Percentiles rank a stretch among this genome's conserved stretches.
Evolutionary conservation across 2,113 vertebrate genomes (phyloP).

Genomic region (Spermophilus dauricus): DNA sequence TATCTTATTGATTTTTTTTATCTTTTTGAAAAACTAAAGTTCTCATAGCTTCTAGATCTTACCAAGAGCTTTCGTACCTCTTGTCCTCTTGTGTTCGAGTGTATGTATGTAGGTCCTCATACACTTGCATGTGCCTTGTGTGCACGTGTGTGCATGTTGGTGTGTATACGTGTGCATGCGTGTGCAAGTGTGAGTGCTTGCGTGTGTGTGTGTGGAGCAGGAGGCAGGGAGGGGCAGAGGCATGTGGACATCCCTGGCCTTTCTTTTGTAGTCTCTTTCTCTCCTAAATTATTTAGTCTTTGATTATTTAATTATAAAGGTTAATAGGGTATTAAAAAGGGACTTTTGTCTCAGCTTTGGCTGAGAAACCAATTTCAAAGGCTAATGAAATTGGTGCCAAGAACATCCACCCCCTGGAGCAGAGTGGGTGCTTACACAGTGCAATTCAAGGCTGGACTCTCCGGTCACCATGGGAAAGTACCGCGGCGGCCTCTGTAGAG

Average conservation of each 20-base stretch:
- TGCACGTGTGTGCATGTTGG: not conserved
- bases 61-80: not conserved
- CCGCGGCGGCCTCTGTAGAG: not conserved
- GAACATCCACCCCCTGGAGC: not conserved
- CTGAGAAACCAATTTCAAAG: not conserved
- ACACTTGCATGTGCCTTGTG: not conserved
- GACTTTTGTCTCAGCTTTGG: conserved; percentile 5
- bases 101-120: too few relatives aligned
- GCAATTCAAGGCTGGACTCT: not conserved
- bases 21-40: not conserved
- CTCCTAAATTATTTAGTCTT: not conserved
- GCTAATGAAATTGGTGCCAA: not conserved
- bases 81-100: not conserved
- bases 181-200: fast-evolving
- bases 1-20: not conserved
- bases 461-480: not conserved
- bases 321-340: not conserved
- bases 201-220: too few relatives aligned
- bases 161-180: not conserved
- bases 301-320: not conserved
- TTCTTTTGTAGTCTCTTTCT: not conserved
- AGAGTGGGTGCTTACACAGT: fast-evolving
- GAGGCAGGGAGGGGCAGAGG: not conserved
- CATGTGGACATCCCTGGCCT: not conserved
- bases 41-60: not conserved